Evolutionary conservation across 1,140 invertebrate genomes (phyloP).

Genomic region (Bombus turneri): DNA sequence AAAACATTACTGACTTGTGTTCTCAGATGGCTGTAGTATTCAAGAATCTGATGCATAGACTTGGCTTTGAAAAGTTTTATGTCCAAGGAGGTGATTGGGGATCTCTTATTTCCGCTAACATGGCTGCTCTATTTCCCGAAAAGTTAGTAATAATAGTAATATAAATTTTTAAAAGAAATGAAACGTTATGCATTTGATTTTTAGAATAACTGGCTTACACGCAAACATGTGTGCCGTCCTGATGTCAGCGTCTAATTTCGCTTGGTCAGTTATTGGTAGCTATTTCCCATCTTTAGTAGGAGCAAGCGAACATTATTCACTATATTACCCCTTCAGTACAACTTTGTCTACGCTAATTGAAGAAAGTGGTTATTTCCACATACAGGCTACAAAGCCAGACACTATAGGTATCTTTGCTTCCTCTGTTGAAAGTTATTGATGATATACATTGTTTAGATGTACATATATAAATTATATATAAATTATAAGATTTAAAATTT

Average conservation of each 20-base stretch:
- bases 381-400: constrained; percentile 95
- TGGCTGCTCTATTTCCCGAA: constrained; percentile 88
- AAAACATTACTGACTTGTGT: too few species aligned
- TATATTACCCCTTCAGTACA: constrained; percentile 85
- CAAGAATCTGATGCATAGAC: constrained; percentile 91
- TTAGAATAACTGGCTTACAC: constrained; percentile 83
- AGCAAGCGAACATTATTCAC: constrained; percentile 82
- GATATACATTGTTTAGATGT: not conserved
- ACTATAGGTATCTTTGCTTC: constrained; percentile 87
- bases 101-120: constrained; percentile 82
- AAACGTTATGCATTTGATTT: constrained; percentile 16
- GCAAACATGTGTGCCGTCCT: constrained; percentile 84
- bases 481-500: constrained; percentile 9
- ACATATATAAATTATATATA: not conserved
- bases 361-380: constrained; percentile 91
- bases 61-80: constrained; percentile 90
- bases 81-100: constrained; percentile 95
- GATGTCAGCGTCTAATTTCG: constrained; percentile 34
- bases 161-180: not conserved
- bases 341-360: constrained; percentile 82
- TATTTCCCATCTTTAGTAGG: constrained; percentile 84
- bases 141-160: constrained; percentile 69
- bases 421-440: constrained; percentile 7
- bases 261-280: constrained; percentile 83
- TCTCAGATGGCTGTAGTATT: constrained; percentile 88